Evolutionary conservation across 2,113 vertebrate species (phyloP).

Genomic region (Paraplagusia blochii): DNA sequence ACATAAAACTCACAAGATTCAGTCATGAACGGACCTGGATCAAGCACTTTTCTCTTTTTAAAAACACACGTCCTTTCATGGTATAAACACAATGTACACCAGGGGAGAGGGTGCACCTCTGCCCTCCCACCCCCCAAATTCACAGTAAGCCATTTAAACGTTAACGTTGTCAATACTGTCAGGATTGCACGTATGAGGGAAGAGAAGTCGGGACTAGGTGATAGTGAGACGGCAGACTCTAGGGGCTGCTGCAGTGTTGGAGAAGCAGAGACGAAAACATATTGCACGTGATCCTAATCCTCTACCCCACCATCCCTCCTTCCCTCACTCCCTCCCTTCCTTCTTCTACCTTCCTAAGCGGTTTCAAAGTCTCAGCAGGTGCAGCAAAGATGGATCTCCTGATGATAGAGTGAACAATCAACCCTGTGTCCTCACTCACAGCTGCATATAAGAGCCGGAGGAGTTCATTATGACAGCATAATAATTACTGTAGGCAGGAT

Average conservation of each 20-base stretch:
- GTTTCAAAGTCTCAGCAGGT: constrained; percentile 42
- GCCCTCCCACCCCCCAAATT: constrained; percentile 58
- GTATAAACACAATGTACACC: constrained; percentile 77
- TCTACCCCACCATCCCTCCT: constrained; percentile 23
- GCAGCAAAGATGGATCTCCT: constrained; percentile 28
- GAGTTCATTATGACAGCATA: constrained; percentile 27
- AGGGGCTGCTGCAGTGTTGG: constrained; percentile 58
- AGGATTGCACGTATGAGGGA: constrained; percentile 43
- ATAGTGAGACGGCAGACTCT: constrained; percentile 50
- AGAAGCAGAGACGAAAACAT: constrained; percentile 40
- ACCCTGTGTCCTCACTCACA: constrained; percentile 17
- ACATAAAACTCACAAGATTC: constrained; percentile 37
- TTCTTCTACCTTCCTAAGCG: constrained; percentile 12
- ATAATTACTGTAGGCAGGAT: constrained; percentile 29
- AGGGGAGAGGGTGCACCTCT: constrained; percentile 44
- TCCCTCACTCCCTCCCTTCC: constrained; percentile 17
- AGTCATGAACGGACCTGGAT: constrained; percentile 43
- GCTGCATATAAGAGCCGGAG: constrained; percentile 12
- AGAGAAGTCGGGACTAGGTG: constrained; percentile 29
- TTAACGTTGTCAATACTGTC: constrained; percentile 63
- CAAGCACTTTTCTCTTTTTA: constrained; percentile 31
- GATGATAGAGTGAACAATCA: constrained; percentile 26
- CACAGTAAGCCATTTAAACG: constrained; percentile 77
- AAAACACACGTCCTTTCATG: constrained; percentile 40
- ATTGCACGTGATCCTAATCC: constrained; percentile 64